Percentiles rank a stretch among this genome's conserved stretches.
phyloP scores from a whole-genome alignment of 2,888 invertebrate species.

The Matsumyia berberina region DNA sequence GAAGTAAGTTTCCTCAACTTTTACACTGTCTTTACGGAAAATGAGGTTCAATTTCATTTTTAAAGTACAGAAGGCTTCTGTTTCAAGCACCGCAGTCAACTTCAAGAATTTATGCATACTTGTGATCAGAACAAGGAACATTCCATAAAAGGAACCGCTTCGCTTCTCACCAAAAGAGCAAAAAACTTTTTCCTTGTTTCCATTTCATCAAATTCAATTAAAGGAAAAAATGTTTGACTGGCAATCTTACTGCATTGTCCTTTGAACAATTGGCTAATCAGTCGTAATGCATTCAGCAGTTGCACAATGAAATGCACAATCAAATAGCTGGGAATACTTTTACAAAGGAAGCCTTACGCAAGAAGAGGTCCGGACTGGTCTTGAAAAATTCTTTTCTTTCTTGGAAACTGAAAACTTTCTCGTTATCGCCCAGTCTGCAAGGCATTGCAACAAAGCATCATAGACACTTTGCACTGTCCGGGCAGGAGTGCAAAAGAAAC shows the following conservation, averaged over 20 bases:
- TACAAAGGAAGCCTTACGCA: neutral
- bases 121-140: neutral
- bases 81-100: neutral
- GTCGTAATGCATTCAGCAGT: constrained; percentile 11
- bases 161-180: neutral
- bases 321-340: constrained; percentile 11
- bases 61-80: neutral
- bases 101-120: neutral
- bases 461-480: neutral
- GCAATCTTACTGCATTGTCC: neutral
- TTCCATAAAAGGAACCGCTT: neutral
- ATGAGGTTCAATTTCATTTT: too few relatives aligned
- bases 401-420: constrained; percentile 26
- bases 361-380: neutral
- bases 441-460: neutral
- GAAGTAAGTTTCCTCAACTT: too few relatives aligned
- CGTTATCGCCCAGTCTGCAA: constrained; percentile 12
- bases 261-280: constrained; percentile 17
- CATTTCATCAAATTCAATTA: constrained; percentile 12
- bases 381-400: neutral
- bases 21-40: too few relatives aligned
- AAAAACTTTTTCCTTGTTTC: too few relatives aligned
- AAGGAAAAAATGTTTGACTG: neutral
- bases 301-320: constrained; percentile 19
- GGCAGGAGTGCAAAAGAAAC: neutral